Conservation (phyloP, 2,888 invertebrate genomes). For the Agriotes lineatus region DNA sequence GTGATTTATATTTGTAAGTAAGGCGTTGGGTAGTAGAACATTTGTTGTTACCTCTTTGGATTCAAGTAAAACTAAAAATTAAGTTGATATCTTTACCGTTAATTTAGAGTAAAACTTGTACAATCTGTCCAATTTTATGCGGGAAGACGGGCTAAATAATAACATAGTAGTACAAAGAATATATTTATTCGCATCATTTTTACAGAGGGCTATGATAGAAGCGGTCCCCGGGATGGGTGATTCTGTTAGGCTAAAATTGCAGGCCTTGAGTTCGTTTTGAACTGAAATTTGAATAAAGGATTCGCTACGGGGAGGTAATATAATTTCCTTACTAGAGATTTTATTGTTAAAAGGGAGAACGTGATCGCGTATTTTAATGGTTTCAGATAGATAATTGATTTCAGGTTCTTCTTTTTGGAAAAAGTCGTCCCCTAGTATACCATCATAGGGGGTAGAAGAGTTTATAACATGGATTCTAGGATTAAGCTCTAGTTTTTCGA, state of each 20-base stretch:
- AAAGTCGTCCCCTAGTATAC: not conserved
- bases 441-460: not conserved
- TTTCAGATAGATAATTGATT: not conserved
- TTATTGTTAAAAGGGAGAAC: not conserved
- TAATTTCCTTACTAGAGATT: not conserved
- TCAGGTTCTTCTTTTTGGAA: not conserved
- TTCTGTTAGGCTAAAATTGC: too few relatives aligned
- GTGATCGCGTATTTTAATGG: too few relatives aligned
- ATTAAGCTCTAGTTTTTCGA: not conserved
- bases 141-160: too few relatives aligned
- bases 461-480: not conserved
- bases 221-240: too few relatives aligned
- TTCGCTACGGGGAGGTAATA: not conserved
- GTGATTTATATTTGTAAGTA: not conserved
- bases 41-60: not conserved
- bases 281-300: not conserved
- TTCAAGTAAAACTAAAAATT: not conserved
- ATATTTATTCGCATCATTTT: too few relatives aligned
- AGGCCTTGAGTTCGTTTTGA: not conserved
- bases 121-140: too few relatives aligned
- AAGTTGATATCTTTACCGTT: too few relatives aligned
- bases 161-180: too few relatives aligned
- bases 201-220: too few relatives aligned
- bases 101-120: too few relatives aligned
- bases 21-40: not conserved